These are phyloP conservation scores for Spilarctia lutea DNA, from an alignment of 2,888 invertebrate species.

Conservation along the genomic window DNA sequence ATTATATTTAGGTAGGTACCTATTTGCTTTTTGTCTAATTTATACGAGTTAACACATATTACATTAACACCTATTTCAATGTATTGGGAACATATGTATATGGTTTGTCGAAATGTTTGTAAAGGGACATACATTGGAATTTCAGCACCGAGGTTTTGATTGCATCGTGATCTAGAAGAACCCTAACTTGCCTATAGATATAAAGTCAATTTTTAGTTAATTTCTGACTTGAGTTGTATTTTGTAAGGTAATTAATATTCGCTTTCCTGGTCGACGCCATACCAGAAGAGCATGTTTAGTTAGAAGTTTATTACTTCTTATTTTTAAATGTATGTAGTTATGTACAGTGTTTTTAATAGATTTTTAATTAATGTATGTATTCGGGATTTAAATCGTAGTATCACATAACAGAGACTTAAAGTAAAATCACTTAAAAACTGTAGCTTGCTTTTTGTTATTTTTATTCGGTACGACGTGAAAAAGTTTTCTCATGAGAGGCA, in stretches of 20 bases:
- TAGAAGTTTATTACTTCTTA: too few species aligned
- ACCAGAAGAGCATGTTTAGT: background rate
- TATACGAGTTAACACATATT: background rate
- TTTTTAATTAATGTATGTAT: background rate
- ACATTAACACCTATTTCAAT: background rate
- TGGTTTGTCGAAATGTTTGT: background rate
- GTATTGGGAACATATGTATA: background rate
- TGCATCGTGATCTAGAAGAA: too few species aligned
- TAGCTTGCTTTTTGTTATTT: constrained; percentile 63
- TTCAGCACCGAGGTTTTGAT: too few species aligned
- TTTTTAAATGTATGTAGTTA: too few species aligned
- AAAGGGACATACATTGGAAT: too few species aligned
- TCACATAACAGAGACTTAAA: constrained; percentile 9
- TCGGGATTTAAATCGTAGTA: background rate
- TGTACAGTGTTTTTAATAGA: too few species aligned
- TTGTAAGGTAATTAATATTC: background rate
- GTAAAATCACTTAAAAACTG: constrained; percentile 45
- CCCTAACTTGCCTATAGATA: background rate
- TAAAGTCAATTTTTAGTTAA: background rate
- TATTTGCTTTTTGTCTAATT: background rate
- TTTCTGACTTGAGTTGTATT: background rate
- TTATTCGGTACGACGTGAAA: constrained; percentile 70
- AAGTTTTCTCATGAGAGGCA: constrained; percentile 76
- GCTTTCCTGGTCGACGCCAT: too few species aligned
- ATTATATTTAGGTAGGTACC: background rate